phyloP scores from a whole-genome alignment of 2,113 vertebrate genomes.

The Chaetops frenatus region DNA sequence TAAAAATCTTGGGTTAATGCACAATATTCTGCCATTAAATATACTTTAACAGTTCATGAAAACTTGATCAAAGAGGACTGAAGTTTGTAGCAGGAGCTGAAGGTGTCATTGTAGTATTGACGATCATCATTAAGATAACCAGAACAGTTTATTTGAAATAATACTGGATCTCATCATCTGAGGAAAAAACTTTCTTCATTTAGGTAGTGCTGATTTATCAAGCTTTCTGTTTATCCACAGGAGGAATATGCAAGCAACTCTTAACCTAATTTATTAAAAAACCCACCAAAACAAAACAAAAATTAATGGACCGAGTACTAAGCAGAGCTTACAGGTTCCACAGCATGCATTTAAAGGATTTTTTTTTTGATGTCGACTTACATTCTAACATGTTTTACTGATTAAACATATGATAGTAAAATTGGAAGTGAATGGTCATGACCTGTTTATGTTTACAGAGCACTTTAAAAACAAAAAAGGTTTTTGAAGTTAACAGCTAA shows the following conservation, averaged over 20 bases:
- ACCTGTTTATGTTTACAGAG: background rate
- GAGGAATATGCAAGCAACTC: background rate
- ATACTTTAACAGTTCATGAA: background rate
- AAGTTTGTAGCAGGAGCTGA: background rate
- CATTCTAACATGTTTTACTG: background rate
- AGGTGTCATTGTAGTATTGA: background rate
- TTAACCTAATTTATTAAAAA: background rate
- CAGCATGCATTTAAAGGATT: background rate
- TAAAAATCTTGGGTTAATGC: background rate
- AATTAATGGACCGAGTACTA: background rate
- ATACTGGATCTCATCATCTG: background rate
- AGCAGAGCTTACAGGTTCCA: background rate
- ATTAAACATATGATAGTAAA: background rate
- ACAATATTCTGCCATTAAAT: background rate
- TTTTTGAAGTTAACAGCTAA: background rate
- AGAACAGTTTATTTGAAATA: background rate
- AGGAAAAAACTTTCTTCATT: background rate
- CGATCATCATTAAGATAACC: background rate
- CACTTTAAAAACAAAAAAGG: background rate
- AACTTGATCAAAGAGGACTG: background rate
- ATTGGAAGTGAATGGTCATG: background rate
- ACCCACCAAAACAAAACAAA: background rate
- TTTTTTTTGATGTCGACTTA: background rate
- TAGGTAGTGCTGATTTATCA: background rate
- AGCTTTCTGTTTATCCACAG: background rate